Base-by-base conservation (phyloP, 2,113 vertebrate species). In the Periophthalmodon schlosseri region DNA sequence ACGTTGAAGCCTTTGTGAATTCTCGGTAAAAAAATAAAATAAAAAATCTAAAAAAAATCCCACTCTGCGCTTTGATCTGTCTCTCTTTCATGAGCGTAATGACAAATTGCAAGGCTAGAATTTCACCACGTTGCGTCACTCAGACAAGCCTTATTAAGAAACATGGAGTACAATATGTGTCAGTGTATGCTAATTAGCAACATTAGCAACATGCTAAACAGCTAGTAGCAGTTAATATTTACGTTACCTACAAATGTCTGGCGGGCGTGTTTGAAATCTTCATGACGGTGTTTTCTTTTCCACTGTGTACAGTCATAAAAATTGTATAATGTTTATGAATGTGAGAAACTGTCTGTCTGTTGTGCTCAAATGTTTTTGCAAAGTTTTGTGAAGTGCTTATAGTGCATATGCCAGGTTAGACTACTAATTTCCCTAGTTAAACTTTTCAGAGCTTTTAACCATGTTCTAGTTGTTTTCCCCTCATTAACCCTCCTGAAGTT, bases 41-140 rank as follows among this genome's bases (percentile, higher is more conserved):
- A 10, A 44, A 44, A 44, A 44, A 44, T 44, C 8, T 11, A 44
- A 44, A 44, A 44, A 44, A 61, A 65, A 39, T 36, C 34, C 4
- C 14, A 39, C 47, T 56, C 65, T 28, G 46, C 39, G 66, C 77
- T 84, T 88, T 83, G 68, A 84, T 87, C 78, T 57, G 54, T 61
- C 20, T 72, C 63, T 16, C 81, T 88, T 83, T 86, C 63, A 83
- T 81, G 78, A 73, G 33, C 34, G 54, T 75, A 77, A 80, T 74
- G 69, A 67, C 60, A 69, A 68, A 65, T 54, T 63, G 28, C 58
- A 64, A 79, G 54, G 58, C 1, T 74, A 16, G 47, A 33, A 69
- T 88, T 90, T 73, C 88, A 75, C 23, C 60, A 23, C 49, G 58
- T 90, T 90, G 86, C 88, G 49, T 88, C 85, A 90, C 84, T 57